phyloP scores from a whole-genome alignment of 2,888 invertebrate genomes.

The Clitarchus hookeri region DNA sequence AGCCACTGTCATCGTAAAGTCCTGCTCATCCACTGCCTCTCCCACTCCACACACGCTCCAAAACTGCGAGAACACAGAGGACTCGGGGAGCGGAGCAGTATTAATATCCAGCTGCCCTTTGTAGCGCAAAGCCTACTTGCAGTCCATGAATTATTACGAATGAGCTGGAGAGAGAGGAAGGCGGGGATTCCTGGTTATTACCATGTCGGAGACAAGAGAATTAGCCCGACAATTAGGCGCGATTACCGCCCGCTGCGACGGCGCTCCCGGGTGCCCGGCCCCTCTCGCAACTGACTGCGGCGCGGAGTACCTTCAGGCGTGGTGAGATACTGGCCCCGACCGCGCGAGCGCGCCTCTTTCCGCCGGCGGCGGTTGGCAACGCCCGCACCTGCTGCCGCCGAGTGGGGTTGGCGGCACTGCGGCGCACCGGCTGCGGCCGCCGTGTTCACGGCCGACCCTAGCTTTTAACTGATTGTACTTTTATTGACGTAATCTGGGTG shows the following conservation, averaged over 20 bases:
- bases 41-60: neutral
- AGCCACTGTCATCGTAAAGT: neutral
- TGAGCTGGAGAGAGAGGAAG: neutral
- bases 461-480: too few relatives aligned
- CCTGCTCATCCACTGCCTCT: neutral
- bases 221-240: conserved; percentile 14
- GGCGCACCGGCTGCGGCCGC: too few relatives aligned
- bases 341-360: too few relatives aligned
- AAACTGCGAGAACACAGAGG: neutral
- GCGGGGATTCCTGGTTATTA: neutral
- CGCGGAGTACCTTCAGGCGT: too few relatives aligned
- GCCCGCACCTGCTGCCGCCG: too few relatives aligned
- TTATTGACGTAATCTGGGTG: too few relatives aligned
- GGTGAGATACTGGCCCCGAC: too few relatives aligned
- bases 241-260: neutral
- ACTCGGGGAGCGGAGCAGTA: neutral
- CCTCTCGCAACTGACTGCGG: too few relatives aligned
- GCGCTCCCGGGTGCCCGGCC: too few relatives aligned
- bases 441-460: too few relatives aligned
- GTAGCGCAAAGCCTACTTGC: conserved; percentile 14
- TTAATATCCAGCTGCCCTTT: neutral
- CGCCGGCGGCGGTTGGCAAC: too few relatives aligned
- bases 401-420: too few relatives aligned
- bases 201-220: conserved; percentile 14
- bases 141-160: conserved; percentile 14